Evolutionary conservation across 2,888 invertebrate species (phyloP).

Genomic region (Baronia brevicornis): DNA sequence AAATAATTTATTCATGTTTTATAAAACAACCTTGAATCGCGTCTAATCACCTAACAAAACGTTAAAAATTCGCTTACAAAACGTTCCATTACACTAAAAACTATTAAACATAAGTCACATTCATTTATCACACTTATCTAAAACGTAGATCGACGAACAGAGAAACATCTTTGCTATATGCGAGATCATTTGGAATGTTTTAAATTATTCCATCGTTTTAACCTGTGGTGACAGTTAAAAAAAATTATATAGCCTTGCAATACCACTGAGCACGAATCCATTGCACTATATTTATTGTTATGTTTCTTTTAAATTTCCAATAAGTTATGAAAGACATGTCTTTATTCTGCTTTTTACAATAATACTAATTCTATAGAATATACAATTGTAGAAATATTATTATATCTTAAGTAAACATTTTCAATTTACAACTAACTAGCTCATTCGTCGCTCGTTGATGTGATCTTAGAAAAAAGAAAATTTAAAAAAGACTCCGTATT

Average conservation of each 20-base stretch:
- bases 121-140: conserved; percentile 11
- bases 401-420: no score
- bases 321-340: no score
- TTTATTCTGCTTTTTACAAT: no score
- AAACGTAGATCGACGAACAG: conserved; percentile 5
- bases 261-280: conserved; percentile 21
- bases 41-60: conserved; percentile 1
- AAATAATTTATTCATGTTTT: no score
- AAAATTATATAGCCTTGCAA: conserved; percentile 32
- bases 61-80: conserved; percentile 2
- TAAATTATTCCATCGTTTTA: conserved; percentile 29
- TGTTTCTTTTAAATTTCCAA: no score
- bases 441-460: no score
- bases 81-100: conserved; percentile 6
- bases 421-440: no score
- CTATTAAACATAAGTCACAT: conserved; percentile 7
- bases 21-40: no score
- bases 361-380: no score
- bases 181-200: conserved; percentile 14
- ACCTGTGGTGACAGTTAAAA: conserved; percentile 40
- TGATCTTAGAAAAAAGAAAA: no score
- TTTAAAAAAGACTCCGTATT: no score
- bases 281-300: conserved; percentile 15
- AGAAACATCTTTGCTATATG: conserved; percentile 3
- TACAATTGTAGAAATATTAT: no score